Conservation (phyloP, 37 sponge, comb jelly and placozoan species). For the Axinella damicornis region DNA sequence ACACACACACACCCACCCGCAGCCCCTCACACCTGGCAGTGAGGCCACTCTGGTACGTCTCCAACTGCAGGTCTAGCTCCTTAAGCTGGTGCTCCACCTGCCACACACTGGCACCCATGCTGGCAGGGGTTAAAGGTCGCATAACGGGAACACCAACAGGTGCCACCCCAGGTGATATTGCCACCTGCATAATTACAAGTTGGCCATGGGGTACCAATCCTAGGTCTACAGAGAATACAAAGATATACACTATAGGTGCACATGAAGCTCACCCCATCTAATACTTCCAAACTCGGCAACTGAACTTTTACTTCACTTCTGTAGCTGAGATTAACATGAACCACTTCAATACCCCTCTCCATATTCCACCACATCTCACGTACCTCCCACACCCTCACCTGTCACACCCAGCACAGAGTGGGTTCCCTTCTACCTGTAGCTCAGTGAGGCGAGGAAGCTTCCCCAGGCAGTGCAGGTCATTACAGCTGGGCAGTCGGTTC, state of each 20-base stretch:
- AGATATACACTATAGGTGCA: neutral
- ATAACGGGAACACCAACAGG: slow-evolving; percentile 7
- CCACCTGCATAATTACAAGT: neutral
- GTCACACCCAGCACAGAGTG: slow-evolving; percentile 7
- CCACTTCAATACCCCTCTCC: neutral
- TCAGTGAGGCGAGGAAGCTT: neutral
- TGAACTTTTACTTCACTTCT: neutral
- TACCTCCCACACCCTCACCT: slow-evolving; percentile 7
- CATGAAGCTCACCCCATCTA: slow-evolving; percentile 28
- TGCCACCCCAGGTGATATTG: neutral
- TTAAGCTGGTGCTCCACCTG: slow-evolving; percentile 18
- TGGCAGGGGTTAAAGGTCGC: slow-evolving; percentile 24
- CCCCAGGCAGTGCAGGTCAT: neutral
- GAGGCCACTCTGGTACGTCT: slow-evolving; percentile 7
- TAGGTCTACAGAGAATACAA: too few relatives aligned
- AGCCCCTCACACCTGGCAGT: slow-evolving; percentile 19
- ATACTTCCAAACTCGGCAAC: neutral
- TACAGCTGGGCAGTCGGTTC: neutral
- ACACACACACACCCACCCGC: too few relatives aligned
- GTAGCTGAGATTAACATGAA: neutral
- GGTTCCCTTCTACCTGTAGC: slow-evolving; percentile 24
- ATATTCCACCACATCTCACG: neutral
- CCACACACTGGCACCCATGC: slow-evolving; percentile 2
- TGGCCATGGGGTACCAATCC: neutral
- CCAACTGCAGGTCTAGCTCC: slow-evolving; percentile 34